Conservation (phyloP, 2,113 vertebrate genomes). For the Limnothrissa miodon region DNA sequence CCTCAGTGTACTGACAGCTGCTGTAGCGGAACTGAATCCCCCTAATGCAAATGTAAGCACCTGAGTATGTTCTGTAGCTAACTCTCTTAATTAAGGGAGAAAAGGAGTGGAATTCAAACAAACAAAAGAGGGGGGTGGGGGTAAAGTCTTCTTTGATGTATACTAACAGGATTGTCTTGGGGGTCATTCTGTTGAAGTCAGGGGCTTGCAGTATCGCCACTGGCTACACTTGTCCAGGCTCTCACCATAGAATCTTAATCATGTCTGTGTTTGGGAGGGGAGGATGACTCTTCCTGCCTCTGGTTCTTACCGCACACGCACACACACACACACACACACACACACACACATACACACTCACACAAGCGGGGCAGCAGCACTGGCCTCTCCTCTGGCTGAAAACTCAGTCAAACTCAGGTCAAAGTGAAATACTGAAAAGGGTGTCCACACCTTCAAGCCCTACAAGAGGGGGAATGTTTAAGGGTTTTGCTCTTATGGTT, state of each 20-base stretch:
- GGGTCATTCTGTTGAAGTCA: not conserved
- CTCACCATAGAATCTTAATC: not conserved
- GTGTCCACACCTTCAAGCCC: not conserved
- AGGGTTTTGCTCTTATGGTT: too few species aligned
- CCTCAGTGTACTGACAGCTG: not conserved
- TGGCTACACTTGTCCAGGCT: constrained; percentile 1
- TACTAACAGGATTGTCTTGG: constrained; percentile 23
- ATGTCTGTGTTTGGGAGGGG: not conserved
- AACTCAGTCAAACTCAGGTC: not conserved
- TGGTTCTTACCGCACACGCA: not conserved
- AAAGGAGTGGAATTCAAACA: not conserved
- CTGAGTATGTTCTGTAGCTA: not conserved
- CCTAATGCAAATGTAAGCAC: constrained; percentile 6
- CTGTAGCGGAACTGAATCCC: not conserved
- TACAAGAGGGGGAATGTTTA: not conserved
- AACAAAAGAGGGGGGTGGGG: not conserved
- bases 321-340: not conserved
- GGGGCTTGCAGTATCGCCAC: not conserved
- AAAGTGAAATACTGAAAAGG: not conserved
- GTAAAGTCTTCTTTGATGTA: constrained; percentile 10
- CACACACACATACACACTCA: not conserved
- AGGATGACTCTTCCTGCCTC: not conserved
- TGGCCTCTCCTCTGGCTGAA: not conserved
- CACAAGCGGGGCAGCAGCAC: not conserved
- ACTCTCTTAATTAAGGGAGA: constrained; percentile 13